phyloP scores from a whole-genome alignment of 2,797 vertebrate genomes.

The Echiichthys vipera region DNA sequence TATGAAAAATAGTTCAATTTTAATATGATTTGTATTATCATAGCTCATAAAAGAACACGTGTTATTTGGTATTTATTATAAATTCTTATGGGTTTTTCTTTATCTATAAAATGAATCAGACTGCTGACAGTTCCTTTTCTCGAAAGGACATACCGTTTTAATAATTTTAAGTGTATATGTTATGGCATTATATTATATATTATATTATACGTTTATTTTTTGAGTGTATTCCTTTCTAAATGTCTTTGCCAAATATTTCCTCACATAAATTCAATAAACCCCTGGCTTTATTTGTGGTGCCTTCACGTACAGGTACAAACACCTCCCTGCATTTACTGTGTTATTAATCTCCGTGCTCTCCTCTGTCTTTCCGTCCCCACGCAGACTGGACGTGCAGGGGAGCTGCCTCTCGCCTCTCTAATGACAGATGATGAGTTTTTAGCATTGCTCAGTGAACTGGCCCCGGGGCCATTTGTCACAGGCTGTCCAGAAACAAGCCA shows the following conservation, averaged over 20 bases:
- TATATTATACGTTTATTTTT: background rate
- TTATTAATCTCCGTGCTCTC: background rate
- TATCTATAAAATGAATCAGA: too few species aligned
- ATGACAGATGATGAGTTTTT: conserved; percentile 75
- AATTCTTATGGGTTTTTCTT: too few species aligned
- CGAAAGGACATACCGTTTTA: background rate
- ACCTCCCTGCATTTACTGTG: background rate
- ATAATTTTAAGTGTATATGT: background rate
- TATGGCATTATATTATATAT: background rate
- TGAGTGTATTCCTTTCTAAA: background rate
- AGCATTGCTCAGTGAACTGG: conserved; percentile 67
- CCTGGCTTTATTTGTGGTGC: background rate
- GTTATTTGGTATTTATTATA: background rate
- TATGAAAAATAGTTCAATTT: background rate
- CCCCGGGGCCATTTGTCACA: conserved; percentile 77
- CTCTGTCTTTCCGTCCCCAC: background rate
- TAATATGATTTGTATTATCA: background rate
- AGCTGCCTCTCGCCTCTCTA: conserved; percentile 24
- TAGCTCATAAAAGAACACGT: background rate
- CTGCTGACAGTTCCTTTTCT: background rate
- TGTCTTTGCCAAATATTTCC: background rate
- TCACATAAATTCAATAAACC: too few species aligned
- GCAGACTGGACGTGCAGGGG: conserved; percentile 12
- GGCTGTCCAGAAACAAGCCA: conserved; percentile 78
- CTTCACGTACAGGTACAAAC: background rate